Percentiles rank a stretch among this genome's conserved stretches.
Evolutionary conservation across 2,888 invertebrate genomes (phyloP).

Genomic region (Mythimna pallens): DNA sequence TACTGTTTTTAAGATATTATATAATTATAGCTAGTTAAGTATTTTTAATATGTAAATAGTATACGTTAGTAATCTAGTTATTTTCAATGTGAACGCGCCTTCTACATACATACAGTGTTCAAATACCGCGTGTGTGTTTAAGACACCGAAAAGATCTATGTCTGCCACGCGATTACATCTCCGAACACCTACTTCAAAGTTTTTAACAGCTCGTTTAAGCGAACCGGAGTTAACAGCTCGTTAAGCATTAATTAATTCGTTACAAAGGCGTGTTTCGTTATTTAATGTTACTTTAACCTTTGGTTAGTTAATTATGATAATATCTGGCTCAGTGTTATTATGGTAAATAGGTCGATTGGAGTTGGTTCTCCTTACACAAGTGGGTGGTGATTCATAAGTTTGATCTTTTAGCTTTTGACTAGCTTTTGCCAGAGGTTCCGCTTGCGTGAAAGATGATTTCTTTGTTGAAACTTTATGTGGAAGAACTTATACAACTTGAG

Average conservation of each 20-base stretch:
- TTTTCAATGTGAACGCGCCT: neutral
- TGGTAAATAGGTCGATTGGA: slow-evolving; percentile 38
- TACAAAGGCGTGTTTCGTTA: slow-evolving; percentile 49
- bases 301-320: slow-evolving; percentile 41
- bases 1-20: too few relatives aligned
- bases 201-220: slow-evolving; percentile 51
- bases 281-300: slow-evolving; percentile 51
- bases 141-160: slow-evolving; percentile 28
- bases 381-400: slow-evolving; percentile 58
- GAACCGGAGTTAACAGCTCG: slow-evolving; percentile 55
- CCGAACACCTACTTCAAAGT: slow-evolving; percentile 53
- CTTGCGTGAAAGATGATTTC: too few relatives aligned
- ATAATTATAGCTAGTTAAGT: too few relatives aligned
- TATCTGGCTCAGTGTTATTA: slow-evolving; percentile 22
- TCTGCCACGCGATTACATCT: slow-evolving; percentile 49
- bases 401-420: slow-evolving; percentile 86
- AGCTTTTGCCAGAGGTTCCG: too few relatives aligned
- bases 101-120: neutral
- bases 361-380: neutral
- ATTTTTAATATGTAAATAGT: too few relatives aligned
- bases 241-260: slow-evolving; percentile 60
- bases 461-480: too few relatives aligned
- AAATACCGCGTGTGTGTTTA: slow-evolving; percentile 13
- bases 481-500: too few relatives aligned
- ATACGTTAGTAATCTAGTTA: too few relatives aligned